Percentiles rank a stretch among this genome's conserved stretches.
These are phyloP conservation scores for Cheiracanthium punctorium DNA, from an alignment of 2,888 invertebrate species.

Conservation along the genomic window DNA sequence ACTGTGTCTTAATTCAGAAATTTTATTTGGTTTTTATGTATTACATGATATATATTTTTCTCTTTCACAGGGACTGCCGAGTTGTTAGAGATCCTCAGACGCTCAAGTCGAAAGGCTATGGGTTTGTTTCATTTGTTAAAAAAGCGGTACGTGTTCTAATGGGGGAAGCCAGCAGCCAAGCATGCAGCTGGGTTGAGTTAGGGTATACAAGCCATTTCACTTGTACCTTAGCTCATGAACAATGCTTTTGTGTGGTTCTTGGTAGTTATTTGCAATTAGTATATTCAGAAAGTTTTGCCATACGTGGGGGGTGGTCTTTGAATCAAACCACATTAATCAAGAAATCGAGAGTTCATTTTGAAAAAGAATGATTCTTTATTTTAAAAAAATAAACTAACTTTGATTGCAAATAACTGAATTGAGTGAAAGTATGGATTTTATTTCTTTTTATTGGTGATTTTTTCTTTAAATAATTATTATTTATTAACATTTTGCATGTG, in stretches of 20 bases:
- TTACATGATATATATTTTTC: constrained; percentile 8
- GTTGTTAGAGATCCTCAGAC: constrained; percentile 99
- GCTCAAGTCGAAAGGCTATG: constrained; percentile 99
- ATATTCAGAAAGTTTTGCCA: no score
- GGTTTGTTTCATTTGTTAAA: constrained; percentile 99
- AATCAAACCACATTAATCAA: no score
- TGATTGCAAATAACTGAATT: no score
- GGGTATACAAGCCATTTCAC: constrained; percentile 58
- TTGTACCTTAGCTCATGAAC: constrained; percentile 58
- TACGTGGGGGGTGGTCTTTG: no score
- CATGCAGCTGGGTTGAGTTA: constrained; percentile 42
- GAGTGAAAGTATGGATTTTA: no score
- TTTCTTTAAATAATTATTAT: no score
- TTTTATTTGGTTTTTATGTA: neutral
- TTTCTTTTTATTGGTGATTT: no score
- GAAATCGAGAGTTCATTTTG: no score
- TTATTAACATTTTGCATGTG: no score
- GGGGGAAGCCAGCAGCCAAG: constrained; percentile 27
- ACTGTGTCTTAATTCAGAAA: neutral
- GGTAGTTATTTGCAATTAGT: constrained; percentile 13
- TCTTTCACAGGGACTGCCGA: constrained; percentile 87
- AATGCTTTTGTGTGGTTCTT: neutral
- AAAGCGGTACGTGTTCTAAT: constrained; percentile 82
- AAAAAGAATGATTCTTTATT: no score
- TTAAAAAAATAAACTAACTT: no score